Conservation (phyloP, 2,888 invertebrate species). For the Fragum whitleyi region DNA sequence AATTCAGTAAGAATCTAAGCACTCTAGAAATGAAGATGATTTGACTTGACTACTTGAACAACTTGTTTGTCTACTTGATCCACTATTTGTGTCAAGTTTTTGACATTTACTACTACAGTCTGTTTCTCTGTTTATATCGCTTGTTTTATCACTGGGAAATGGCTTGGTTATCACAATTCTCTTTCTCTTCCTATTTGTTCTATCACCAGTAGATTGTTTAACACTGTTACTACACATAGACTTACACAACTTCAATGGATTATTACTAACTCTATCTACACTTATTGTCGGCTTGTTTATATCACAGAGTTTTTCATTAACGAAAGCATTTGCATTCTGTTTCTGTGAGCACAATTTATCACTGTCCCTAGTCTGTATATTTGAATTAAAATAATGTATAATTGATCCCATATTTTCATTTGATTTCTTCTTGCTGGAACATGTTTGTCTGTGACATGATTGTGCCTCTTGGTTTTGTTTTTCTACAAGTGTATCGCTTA, state of each 20-base stretch:
- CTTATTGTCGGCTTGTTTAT: background rate
- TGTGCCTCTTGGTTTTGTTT: no score
- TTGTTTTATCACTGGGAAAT: background rate
- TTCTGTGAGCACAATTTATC: no score
- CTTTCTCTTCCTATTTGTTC: background rate
- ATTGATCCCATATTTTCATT: background rate
- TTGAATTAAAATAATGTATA: background rate
- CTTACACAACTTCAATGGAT: background rate
- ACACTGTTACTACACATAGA: background rate
- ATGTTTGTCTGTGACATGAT: no score
- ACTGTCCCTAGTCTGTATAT: background rate
- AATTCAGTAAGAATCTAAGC: background rate
- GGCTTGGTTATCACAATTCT: conserved; percentile 10
- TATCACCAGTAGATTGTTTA: background rate
- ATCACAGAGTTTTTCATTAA: background rate
- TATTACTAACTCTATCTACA: background rate
- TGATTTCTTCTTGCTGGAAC: no score
- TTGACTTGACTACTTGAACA: background rate
- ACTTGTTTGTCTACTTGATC: background rate
- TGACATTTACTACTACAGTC: background rate
- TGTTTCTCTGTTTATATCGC: background rate
- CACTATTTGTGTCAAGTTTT: background rate
- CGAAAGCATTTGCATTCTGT: no score
- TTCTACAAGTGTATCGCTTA: no score
- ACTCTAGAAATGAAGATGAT: background rate